Percentiles rank a stretch among this genome's conserved stretches.
phyloP scores from a whole-genome alignment of 2,888 invertebrate genomes.

The Archips crataeganus region DNA sequence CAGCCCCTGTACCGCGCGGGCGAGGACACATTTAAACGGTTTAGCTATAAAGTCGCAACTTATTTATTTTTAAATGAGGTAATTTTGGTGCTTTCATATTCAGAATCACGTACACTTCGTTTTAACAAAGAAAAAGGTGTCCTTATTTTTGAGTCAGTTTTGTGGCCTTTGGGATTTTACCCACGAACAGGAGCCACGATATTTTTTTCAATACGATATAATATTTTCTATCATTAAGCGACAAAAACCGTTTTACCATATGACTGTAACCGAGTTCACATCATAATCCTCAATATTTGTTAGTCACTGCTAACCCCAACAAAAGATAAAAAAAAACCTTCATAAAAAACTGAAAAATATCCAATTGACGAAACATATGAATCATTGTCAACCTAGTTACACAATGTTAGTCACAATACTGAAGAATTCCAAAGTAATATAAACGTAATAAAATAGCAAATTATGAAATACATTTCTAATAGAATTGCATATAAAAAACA shows the following conservation, averaged over 20 bases:
- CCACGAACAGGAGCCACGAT: no score
- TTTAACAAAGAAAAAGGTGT: no score
- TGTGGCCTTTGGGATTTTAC: no score
- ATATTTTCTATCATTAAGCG: neutral
- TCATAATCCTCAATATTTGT: neutral
- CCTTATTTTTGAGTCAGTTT: no score
- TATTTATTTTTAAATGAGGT: no score
- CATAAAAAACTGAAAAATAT: neutral
- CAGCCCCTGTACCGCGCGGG: no score
- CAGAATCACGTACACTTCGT: no score
- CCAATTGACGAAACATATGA: neutral
- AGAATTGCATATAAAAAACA: neutral
- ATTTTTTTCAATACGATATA: no score
- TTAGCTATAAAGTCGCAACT: no score
- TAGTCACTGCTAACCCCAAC: neutral
- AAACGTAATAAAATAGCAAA: neutral
- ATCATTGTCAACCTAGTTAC: conserved; percentile 1
- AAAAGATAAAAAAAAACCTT: neutral
- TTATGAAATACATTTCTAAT: neutral
- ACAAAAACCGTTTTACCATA: conserved; percentile 1
- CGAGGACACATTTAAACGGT: no score
- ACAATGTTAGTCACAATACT: conserved; percentile 4
- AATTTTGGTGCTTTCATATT: no score
- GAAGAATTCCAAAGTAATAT: neutral
- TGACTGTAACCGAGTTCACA: neutral